These are phyloP conservation scores for Esperia sulphurella DNA, from an alignment of 2,888 invertebrate species.

Conservation along the genomic window DNA sequence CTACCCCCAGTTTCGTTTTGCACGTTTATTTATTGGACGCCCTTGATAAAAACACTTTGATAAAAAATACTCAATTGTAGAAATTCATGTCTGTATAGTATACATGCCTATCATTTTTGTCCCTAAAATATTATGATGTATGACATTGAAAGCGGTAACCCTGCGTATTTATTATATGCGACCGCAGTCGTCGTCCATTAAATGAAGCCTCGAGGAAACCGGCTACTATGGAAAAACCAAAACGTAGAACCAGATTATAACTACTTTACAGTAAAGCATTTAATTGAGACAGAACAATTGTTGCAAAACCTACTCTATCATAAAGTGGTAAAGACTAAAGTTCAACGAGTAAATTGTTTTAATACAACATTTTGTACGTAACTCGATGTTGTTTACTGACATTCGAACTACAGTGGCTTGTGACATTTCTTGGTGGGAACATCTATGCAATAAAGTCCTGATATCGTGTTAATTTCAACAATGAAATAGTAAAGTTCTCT, in stretches of 20 bases:
- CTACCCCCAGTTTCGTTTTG: too few species aligned
- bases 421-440: not conserved
- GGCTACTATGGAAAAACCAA: conserved; percentile 8
- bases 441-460: too few species aligned
- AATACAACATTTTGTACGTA: conserved; percentile 2
- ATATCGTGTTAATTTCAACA: too few species aligned
- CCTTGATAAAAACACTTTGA: too few species aligned
- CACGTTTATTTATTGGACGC: too few species aligned
- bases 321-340: not conserved
- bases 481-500: too few species aligned
- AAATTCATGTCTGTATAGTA: too few species aligned
- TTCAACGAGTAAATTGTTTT: not conserved
- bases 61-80: too few species aligned
- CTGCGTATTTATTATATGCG: not conserved
- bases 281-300: not conserved
- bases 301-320: not conserved
- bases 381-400: conserved; percentile 4
- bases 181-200: not conserved
- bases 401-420: not conserved
- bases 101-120: too few species aligned
- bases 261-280: not conserved
- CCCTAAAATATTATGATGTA: not conserved
- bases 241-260: not conserved
- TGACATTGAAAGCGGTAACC: not conserved
- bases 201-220: conserved; percentile 20